Conservation (phyloP, 2,888 invertebrate genomes). For the Lithophane socia region DNA sequence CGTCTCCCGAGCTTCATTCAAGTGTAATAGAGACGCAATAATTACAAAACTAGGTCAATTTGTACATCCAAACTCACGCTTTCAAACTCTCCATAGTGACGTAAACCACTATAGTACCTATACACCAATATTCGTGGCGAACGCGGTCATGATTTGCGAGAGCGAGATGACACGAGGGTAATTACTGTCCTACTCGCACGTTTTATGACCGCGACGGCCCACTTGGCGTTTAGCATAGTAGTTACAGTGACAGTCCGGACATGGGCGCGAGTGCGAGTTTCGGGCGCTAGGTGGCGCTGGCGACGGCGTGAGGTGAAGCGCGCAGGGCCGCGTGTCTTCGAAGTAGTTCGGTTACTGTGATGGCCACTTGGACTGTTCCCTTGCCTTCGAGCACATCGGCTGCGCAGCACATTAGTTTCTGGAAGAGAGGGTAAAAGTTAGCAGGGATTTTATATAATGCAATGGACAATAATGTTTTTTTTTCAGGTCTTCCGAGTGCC, state of each 20-base stretch:
- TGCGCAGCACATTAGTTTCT: constrained; percentile 97
- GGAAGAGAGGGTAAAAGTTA: constrained; percentile 75
- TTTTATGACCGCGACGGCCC: neutral
- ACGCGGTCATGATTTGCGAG: neutral
- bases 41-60: constrained; percentile 42
- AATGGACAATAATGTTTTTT: neutral
- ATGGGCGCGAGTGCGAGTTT: constrained; percentile 84
- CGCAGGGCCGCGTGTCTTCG: constrained; percentile 87
- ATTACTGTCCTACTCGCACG: neutral
- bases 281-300: constrained; percentile 85
- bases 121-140: neutral
- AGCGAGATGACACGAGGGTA: neutral
- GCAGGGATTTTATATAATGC: neutral
- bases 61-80: constrained; percentile 48
- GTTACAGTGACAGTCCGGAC: constrained; percentile 79
- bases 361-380: constrained; percentile 96
- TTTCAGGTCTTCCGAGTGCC: neutral
- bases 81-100: neutral
- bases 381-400: constrained; percentile 98
- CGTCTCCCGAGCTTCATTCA: constrained; percentile 1
- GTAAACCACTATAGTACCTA: constrained; percentile 5
- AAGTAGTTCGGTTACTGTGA: constrained; percentile 96
- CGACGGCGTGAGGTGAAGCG: constrained; percentile 70
- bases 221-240: neutral
- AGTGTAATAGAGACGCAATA: neutral